Percentiles rank a stretch among this genome's conserved stretches.
Evolutionary conservation across 2,888 invertebrate species (phyloP).

Genomic region (Geophilus truncorum): DNA sequence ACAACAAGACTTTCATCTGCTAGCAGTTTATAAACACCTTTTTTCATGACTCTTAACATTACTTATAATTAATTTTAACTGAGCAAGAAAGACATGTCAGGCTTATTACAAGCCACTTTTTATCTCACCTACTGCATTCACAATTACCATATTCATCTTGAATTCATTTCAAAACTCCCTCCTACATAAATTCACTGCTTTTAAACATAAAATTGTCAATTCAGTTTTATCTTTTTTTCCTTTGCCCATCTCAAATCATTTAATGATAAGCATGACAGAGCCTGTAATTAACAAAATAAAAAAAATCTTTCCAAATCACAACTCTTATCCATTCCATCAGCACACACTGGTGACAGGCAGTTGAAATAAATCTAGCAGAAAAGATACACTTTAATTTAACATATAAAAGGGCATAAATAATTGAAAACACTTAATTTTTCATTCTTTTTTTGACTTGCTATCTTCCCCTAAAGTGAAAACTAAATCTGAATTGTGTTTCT

Average conservation of each 20-base stretch:
- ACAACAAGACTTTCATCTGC: too few species aligned
- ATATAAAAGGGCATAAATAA: neutral
- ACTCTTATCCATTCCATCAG: neutral
- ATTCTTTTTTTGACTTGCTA: neutral
- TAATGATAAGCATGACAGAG: neutral
- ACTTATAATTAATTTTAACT: too few species aligned
- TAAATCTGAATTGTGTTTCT: neutral
- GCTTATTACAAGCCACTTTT: neutral
- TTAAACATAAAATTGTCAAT: slow-evolving; percentile 3
- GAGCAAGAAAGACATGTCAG: neutral
- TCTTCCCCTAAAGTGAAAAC: neutral
- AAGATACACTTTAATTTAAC: neutral
- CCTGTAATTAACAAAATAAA: neutral
- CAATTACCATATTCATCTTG: neutral
- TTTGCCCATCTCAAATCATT: neutral
- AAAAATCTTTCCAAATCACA: neutral
- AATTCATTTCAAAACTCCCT: neutral
- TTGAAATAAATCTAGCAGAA: neutral
- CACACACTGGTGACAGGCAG: neutral
- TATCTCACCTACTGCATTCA: neutral
- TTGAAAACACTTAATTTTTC: neutral
- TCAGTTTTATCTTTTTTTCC: neutral
- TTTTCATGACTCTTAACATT: too few species aligned
- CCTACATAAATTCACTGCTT: neutral
- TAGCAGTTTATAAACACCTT: too few species aligned